These are phyloP conservation scores for Potamarius usumacintae DNA, from an alignment of 2,113 vertebrate genomes.

Conservation along the genomic window DNA sequence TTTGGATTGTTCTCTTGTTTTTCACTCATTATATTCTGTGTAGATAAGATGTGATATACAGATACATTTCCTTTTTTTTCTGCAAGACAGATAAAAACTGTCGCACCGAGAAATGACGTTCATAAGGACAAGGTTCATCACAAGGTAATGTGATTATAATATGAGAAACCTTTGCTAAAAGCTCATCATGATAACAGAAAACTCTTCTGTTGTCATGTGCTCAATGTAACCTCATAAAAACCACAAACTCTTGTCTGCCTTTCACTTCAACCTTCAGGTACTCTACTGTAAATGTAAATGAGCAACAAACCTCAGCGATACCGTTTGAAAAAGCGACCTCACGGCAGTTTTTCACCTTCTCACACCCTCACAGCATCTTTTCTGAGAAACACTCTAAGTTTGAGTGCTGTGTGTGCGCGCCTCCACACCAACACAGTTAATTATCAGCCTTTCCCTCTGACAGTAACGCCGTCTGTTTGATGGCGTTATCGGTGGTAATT, in stretches of 20 bases:
- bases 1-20: background rate
- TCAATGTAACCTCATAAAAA: background rate
- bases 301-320: background rate
- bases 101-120: background rate
- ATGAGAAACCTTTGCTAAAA: background rate
- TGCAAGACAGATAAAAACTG: background rate
- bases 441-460: conserved; percentile 48
- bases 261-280: background rate
- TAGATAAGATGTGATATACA: background rate
- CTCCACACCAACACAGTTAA: conserved; percentile 41
- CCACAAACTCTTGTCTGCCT: conserved; percentile 21
- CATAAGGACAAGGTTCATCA: background rate
- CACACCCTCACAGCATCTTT: conserved; percentile 15
- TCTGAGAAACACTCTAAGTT: conserved; percentile 28
- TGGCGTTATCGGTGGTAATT: conserved; percentile 49
- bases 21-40: background rate
- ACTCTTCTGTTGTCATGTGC: background rate
- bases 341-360: background rate
- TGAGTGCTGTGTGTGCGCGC: background rate
- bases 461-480: conserved; percentile 53
- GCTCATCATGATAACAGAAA: background rate
- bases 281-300: background rate
- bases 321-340: background rate
- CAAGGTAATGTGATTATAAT: background rate
- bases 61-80: background rate